These are phyloP conservation scores for Sceloporus undulatus DNA, from an alignment of 2,113 vertebrate genomes.

Conservation along the genomic window DNA sequence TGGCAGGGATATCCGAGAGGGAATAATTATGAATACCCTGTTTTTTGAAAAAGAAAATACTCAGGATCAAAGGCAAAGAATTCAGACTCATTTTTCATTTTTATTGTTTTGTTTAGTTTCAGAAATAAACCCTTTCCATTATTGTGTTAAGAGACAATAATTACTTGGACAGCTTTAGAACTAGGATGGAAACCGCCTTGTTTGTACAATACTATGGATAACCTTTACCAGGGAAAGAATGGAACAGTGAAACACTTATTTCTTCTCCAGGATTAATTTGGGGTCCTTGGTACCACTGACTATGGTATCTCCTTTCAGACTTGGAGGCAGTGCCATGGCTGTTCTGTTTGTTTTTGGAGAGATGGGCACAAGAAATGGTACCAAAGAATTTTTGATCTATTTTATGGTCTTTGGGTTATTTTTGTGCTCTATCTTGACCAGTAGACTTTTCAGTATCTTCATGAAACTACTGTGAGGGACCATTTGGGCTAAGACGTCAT, in stretches of 20 bases:
- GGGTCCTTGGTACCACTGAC: not conserved
- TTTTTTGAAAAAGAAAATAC: conserved; percentile 13
- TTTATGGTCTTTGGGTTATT: not conserved
- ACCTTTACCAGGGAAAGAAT: not conserved
- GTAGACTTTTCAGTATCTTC: not conserved
- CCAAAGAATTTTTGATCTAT: not conserved
- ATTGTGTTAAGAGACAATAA: not conserved
- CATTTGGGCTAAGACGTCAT: not conserved
- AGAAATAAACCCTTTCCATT: not conserved
- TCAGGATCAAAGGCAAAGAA: conserved; percentile 13
- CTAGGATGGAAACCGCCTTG: not conserved
- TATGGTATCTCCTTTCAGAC: not conserved
- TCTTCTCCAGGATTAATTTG: not conserved
- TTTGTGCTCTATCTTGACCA: not conserved
- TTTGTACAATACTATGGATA: not conserved
- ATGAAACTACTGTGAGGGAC: not conserved
- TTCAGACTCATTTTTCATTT: not conserved
- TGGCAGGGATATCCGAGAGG: conserved; percentile 67
- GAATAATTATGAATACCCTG: conserved; percentile 63
- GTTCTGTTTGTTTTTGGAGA: not conserved
- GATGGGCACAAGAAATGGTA: not conserved
- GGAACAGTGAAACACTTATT: not conserved
- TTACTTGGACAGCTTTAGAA: not conserved
- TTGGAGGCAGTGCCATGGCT: not conserved
- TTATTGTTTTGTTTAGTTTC: conserved; percentile 1